Conservation (phyloP, 2,888 invertebrate species). For the Brenthis daphne region DNA sequence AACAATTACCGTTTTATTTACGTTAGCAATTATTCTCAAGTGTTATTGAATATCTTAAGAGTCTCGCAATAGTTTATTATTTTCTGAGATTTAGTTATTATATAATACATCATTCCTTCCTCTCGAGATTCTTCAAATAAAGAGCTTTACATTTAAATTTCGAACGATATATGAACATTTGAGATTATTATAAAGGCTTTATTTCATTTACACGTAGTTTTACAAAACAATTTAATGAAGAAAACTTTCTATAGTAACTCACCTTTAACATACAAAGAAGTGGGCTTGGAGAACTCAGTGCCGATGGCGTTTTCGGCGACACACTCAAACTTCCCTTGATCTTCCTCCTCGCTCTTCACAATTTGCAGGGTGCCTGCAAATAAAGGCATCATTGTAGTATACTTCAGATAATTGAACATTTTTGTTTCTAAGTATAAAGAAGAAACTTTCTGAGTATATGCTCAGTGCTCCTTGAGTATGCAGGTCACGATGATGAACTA, state of each 20-base stretch:
- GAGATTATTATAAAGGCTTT: too few species aligned
- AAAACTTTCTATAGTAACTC: slow-evolving; percentile 37
- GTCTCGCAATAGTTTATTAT: too few species aligned
- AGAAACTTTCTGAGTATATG: slow-evolving; percentile 16
- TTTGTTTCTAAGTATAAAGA: slow-evolving; percentile 11
- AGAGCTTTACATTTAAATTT: too few species aligned
- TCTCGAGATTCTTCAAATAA: too few species aligned
- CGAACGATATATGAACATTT: too few species aligned
- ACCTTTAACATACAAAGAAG: slow-evolving; percentile 97
- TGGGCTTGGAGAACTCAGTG: slow-evolving; percentile 95
- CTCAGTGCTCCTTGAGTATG: slow-evolving; percentile 18
- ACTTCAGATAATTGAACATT: slow-evolving; percentile 20
- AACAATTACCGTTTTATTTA: background rate
- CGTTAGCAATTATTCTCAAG: background rate
- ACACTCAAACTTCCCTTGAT: slow-evolving; percentile 98
- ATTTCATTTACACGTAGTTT: too few species aligned
- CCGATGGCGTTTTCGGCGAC: slow-evolving; percentile 96
- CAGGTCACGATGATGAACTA: slow-evolving; percentile 18
- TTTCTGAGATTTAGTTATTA: too few species aligned
- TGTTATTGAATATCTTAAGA: background rate
- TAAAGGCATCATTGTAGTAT: slow-evolving; percentile 33
- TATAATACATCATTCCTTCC: too few species aligned
- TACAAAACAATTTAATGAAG: too few species aligned
- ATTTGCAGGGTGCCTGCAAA: slow-evolving; percentile 93
- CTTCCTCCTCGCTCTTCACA: slow-evolving; percentile 92